Percentiles rank a stretch among this genome's conserved stretches.
Conservation (phyloP, 2,888 invertebrate genomes). For the Boloria selene region DNA sequence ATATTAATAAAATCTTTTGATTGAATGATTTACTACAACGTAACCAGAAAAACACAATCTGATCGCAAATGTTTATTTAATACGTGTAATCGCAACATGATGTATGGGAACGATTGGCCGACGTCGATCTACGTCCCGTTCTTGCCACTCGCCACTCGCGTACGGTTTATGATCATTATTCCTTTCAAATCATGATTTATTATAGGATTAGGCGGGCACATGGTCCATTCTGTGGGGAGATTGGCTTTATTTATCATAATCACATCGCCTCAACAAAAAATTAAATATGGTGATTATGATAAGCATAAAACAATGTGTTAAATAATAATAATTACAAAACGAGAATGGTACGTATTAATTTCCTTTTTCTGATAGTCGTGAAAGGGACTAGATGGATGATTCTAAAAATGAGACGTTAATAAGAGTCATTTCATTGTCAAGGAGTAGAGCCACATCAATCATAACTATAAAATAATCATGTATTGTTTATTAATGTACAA, state of each 20-base stretch:
- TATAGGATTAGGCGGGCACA: conserved; percentile 74
- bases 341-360: not conserved
- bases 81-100: conserved; percentile 78
- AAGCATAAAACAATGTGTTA: no score
- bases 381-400: no score
- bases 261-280: conserved; percentile 64
- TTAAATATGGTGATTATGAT: conserved; percentile 1
- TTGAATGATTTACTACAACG: not conserved
- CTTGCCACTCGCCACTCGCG: conserved; percentile 52
- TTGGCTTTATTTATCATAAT: conserved; percentile 76
- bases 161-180: conserved; percentile 78
- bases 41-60: conserved; percentile 29
- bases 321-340: not conserved
- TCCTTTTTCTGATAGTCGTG: no score
- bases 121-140: conserved; percentile 41
- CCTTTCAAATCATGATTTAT: conserved; percentile 80
- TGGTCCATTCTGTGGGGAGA: conserved; percentile 72
- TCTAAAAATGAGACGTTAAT: no score
- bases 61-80: conserved; percentile 78
- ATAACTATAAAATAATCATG: no score
- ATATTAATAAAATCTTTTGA: not conserved
- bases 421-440: no score
- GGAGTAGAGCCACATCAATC: no score
- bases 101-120: conserved; percentile 64
- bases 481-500: no score